Conservation (phyloP, 2,888 invertebrate species). For the Mayetiola destructor region DNA sequence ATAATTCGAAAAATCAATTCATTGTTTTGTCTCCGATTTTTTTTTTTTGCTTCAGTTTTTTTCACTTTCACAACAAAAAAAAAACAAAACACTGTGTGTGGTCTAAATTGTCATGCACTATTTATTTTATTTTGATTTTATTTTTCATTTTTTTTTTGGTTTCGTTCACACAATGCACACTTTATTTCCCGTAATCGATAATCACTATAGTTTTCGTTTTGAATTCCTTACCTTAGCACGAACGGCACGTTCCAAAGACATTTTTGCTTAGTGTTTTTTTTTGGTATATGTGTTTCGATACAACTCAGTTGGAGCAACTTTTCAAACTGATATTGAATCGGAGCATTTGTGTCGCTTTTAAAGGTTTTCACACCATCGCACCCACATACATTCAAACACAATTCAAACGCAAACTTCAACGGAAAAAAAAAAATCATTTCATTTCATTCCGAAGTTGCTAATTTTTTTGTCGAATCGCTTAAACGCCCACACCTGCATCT, state of each 20-base stretch:
- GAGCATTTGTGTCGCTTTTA: background rate
- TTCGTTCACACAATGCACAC: background rate
- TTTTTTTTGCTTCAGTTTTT: conserved; percentile 8
- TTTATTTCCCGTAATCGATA: conserved; percentile 6
- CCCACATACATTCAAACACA: too few relatives aligned
- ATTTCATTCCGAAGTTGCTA: too few relatives aligned
- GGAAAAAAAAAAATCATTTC: too few relatives aligned
- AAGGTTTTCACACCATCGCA: background rate
- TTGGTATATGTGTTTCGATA: background rate
- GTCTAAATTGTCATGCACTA: too few relatives aligned
- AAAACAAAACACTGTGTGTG: background rate
- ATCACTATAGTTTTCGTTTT: conserved; percentile 14
- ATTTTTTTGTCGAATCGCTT: too few relatives aligned
- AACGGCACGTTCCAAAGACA: conserved; percentile 89
- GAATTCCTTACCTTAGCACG: conserved; percentile 60
- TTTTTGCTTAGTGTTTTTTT: conserved; percentile 31
- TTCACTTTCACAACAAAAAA: background rate
- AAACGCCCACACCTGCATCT: too few relatives aligned
- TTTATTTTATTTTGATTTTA: background rate
- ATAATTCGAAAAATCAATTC: background rate
- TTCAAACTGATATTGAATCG: conserved; percentile 6
- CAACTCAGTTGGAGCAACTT: conserved; percentile 5
- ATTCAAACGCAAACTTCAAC: too few relatives aligned
- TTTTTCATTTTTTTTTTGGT: background rate
- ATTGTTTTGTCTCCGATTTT: conserved; percentile 16